Conservation (phyloP, 1,140 invertebrate genomes). For the Pinna nobilis region DNA sequence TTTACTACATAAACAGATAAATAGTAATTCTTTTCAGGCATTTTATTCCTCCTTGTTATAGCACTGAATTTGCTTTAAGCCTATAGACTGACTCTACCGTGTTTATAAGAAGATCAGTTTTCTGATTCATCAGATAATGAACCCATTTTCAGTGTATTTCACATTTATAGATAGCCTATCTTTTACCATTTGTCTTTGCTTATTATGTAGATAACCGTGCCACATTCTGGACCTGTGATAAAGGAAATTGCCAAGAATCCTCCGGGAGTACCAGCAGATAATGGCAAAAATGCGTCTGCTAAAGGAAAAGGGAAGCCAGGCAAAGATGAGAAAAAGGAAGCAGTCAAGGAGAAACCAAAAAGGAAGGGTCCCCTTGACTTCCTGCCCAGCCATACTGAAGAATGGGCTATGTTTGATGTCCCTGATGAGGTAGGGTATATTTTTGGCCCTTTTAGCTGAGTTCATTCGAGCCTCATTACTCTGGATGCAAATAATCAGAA, state of each 20-base stretch:
- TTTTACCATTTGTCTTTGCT: constrained; percentile 1
- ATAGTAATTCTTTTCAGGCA: too few species aligned
- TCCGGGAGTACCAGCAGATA: constrained; percentile 35
- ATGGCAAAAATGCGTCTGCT: constrained; percentile 27
- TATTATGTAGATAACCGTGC: constrained; percentile 57
- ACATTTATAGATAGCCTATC: too few species aligned
- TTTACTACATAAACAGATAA: too few species aligned
- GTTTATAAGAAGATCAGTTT: not conserved
- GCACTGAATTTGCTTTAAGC: too few species aligned
- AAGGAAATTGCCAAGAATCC: constrained; percentile 68
- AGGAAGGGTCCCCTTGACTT: constrained; percentile 67
- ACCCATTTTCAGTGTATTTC: too few species aligned
- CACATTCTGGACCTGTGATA: constrained; percentile 56
- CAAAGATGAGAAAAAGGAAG: constrained; percentile 48
- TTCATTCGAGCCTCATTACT: not conserved
- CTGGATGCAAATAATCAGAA: too few species aligned
- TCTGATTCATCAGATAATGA: not conserved
- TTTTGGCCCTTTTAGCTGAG: not conserved
- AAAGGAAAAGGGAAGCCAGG: constrained; percentile 48
- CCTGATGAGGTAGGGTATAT: constrained; percentile 65
- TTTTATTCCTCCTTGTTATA: too few species aligned
- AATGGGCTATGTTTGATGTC: constrained; percentile 71
- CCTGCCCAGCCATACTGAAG: constrained; percentile 64
- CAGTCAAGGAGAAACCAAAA: constrained; percentile 69
- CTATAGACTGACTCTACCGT: not conserved